Evolutionary conservation across 2,888 invertebrate genomes (phyloP).

Genomic region (Papilio elwesi): DNA sequence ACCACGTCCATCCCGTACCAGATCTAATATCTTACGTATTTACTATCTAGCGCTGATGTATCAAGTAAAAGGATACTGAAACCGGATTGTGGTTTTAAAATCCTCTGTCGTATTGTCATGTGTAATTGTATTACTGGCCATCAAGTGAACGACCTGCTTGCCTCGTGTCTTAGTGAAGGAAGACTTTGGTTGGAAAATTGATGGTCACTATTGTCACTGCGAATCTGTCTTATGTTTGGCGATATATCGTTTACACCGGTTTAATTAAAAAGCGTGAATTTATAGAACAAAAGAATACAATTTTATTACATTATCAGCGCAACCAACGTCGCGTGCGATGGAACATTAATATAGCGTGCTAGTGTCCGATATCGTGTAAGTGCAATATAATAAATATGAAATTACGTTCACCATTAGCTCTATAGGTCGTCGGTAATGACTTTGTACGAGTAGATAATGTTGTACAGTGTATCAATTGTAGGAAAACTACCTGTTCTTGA

Average conservation of each 20-base stretch:
- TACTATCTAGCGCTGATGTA: too few species aligned
- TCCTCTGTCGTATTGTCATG: neutral
- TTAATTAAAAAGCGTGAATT: too few species aligned
- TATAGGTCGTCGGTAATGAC: slow-evolving; percentile 23
- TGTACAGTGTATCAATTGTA: slow-evolving; percentile 20
- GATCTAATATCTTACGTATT: neutral
- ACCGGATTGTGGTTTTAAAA: neutral
- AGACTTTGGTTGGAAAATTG: neutral
- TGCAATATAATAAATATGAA: slow-evolving; percentile 19
- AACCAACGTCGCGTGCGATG: slow-evolving; percentile 4
- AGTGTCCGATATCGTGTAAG: neutral
- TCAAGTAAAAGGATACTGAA: neutral
- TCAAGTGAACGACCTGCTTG: neutral
- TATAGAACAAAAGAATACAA: neutral
- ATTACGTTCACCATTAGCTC: slow-evolving; percentile 20
- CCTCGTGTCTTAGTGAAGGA: neutral
- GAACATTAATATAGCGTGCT: neutral
- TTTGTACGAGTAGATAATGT: slow-evolving; percentile 5
- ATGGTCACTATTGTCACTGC: neutral
- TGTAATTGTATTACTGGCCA: neutral
- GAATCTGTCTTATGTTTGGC: too few species aligned
- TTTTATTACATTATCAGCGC: slow-evolving; percentile 10
- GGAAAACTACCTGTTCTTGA: slow-evolving; percentile 12
- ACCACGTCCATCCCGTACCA: too few species aligned
- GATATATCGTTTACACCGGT: too few species aligned